Base-by-base conservation (phyloP, 2,113 vertebrate genomes). In the Lamprotornis superbus region DNA sequence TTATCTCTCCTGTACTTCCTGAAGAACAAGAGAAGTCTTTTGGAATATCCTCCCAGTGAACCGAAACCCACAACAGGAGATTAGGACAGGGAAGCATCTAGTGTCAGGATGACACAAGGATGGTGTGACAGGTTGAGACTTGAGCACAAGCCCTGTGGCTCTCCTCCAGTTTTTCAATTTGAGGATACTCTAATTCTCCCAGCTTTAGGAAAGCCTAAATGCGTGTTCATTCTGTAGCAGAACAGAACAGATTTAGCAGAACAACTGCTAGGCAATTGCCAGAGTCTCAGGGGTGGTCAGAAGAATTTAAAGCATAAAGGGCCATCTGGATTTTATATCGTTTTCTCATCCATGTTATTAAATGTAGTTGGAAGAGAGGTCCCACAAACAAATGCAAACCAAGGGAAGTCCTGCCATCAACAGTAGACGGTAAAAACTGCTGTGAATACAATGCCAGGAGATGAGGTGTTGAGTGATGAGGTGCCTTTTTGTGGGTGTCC, bases 1-100 rank as follows among this genome's bases (percentile, higher is more conserved):
- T 98, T 97, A 59, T 98, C 98, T 95, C 97, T 98, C 92, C 97
- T 98, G 95, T 99, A 99, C 95, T 99, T 99, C 89, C 99, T 99
- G 95, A 53, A 68, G 82, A 94, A 96, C 6, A 7, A 95, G 88
- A 4, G 42, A 46, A 96, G 61, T 16, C 6, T 4, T 78, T 89
- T 59, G 35, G 69, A 78, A 85, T 78, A 73, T 61, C 61, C 77
- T 92, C 47, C 79, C 85, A 81, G 56, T 55, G 39, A 92, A 78
- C 30, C 0, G 0, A 94, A 95, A 92, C 21, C 25, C 30, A 1
- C 40, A 75, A 65, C 23, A 88, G 63, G 47, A 87, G 59, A 87
- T 78, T 70, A 52, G 49, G 42, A 75, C 10, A 73, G 40, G 20
- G 30, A 84, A 68, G 46, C 59, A 95, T 82, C 68, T 28, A 78